These are phyloP conservation scores for Linnaemya tessellans DNA, from an alignment of 2,888 invertebrate genomes.

Conservation along the genomic window DNA sequence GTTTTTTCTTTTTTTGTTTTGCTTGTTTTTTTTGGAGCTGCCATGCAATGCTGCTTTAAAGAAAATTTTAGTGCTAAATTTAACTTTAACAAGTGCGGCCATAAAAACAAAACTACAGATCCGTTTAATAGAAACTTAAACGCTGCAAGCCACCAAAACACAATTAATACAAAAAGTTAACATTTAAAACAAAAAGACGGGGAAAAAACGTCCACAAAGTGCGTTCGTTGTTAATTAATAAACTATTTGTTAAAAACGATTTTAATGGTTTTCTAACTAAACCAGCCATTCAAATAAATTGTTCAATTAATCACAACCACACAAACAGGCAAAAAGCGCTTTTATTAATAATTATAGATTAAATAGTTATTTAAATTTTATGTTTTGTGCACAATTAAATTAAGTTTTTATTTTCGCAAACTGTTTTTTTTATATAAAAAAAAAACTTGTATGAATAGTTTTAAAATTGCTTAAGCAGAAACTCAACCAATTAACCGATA, in stretches of 20 bases:
- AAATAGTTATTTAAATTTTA: neutral
- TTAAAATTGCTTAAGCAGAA: neutral
- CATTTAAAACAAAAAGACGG: neutral
- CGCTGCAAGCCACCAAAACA: neutral
- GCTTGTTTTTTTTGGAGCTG: conserved; percentile 56
- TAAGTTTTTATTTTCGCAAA: neutral
- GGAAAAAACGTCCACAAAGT: conserved; percentile 37
- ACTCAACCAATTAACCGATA: conserved; percentile 17
- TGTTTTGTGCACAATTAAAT: too few relatives aligned
- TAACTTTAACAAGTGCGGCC: conserved; percentile 70
- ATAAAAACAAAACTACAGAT: conserved; percentile 43
- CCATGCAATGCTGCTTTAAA: conserved; percentile 64
- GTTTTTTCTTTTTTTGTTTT: conserved; percentile 14
- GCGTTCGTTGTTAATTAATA: conserved; percentile 27
- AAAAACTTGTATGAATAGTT: conserved; percentile 1
- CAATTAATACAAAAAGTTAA: neutral
- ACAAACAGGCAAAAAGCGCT: neutral
- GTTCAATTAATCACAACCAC: conserved; percentile 37
- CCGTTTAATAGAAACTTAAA: conserved; percentile 23
- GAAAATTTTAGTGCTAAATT: conserved; percentile 66
- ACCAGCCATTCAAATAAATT: conserved; percentile 56
- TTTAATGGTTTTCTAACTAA: neutral
- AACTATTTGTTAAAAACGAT: conserved; percentile 12
- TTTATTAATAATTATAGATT: conserved; percentile 7
- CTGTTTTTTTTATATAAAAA: too few relatives aligned